phyloP scores from a whole-genome alignment of 2,888 invertebrate genomes.

The Spicauda simplicius region DNA sequence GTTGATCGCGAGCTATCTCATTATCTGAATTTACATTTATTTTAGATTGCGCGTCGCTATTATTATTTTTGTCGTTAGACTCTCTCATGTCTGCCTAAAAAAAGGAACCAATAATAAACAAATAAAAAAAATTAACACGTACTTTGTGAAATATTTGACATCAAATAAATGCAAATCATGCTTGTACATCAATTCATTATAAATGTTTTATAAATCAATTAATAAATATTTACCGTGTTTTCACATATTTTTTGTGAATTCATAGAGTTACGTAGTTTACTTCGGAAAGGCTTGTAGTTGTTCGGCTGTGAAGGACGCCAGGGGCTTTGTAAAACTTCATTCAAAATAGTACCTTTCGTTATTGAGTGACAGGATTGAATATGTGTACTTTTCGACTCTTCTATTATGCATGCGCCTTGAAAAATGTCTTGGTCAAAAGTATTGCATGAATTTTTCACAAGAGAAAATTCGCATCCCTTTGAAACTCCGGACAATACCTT shows the following conservation, averaged over 20 bases:
- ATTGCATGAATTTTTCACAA: constrained; percentile 2
- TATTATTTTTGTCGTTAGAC: constrained; percentile 9
- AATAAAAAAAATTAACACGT: no score
- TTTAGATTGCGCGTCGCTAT: background rate
- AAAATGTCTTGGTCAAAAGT: constrained; percentile 6
- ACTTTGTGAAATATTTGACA: no score
- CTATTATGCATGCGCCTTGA: background rate
- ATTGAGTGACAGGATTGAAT: background rate
- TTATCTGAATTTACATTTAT: background rate
- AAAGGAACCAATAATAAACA: no score
- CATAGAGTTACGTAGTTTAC: constrained; percentile 47
- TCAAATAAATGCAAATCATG: no score
- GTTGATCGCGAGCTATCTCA: background rate
- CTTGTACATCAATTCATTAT: no score
- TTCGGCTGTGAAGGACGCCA: constrained; percentile 79
- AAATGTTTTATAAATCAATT: no score
- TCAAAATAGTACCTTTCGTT: constrained; percentile 65
- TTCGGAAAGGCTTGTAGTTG: constrained; percentile 63
- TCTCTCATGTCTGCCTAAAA: background rate
- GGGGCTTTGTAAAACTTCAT: constrained; percentile 84
- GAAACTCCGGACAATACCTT: constrained; percentile 6
- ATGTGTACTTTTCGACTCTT: constrained; percentile 1
- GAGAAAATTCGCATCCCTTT: constrained; percentile 15
- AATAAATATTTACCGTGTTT: constrained; percentile 10
- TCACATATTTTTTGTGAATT: background rate